A percentile compares a stretch with the other conserved stretches of the same genome.
These are phyloP conservation scores for Brenthis ino DNA, from an alignment of 2,888 invertebrate species.

Conservation along the genomic window DNA sequence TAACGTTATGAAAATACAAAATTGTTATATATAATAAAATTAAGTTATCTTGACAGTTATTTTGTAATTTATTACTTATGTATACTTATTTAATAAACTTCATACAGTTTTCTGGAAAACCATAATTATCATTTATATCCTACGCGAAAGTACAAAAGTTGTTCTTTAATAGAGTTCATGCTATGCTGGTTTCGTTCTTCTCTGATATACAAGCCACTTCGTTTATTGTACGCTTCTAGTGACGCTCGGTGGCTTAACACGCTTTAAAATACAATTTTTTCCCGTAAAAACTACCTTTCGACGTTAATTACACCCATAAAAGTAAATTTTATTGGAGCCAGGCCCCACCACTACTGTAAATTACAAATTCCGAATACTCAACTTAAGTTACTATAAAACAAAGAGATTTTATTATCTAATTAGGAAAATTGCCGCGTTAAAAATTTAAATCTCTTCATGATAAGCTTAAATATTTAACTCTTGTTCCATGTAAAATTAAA, in stretches of 20 bases:
- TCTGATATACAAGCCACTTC: constrained; percentile 57
- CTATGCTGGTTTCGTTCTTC: constrained; percentile 45
- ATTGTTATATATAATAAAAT: no score
- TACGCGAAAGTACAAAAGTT: neutral
- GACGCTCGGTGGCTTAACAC: constrained; percentile 53
- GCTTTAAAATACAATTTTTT: constrained; percentile 21
- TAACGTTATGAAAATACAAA: no score
- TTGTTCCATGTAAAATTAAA: no score
- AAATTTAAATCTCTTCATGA: neutral
- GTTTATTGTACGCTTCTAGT: constrained; percentile 62
- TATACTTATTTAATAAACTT: no score
- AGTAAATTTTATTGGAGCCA: constrained; percentile 15
- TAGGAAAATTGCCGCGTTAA: constrained; percentile 3
- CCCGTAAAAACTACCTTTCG: constrained; percentile 15
- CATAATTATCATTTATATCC: no score
- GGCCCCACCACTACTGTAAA: constrained; percentile 12
- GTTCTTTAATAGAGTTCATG: constrained; percentile 39
- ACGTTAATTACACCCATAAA: constrained; percentile 22
- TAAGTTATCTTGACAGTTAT: no score
- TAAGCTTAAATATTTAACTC: neutral
- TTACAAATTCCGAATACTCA: constrained; percentile 16
- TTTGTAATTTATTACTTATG: no score
- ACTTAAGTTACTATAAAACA: constrained; percentile 13
- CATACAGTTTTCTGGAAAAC: no score
- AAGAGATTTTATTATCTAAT: constrained; percentile 15